phyloP scores from a whole-genome alignment of 2,888 invertebrate genomes.

The Diadromus collaris region DNA sequence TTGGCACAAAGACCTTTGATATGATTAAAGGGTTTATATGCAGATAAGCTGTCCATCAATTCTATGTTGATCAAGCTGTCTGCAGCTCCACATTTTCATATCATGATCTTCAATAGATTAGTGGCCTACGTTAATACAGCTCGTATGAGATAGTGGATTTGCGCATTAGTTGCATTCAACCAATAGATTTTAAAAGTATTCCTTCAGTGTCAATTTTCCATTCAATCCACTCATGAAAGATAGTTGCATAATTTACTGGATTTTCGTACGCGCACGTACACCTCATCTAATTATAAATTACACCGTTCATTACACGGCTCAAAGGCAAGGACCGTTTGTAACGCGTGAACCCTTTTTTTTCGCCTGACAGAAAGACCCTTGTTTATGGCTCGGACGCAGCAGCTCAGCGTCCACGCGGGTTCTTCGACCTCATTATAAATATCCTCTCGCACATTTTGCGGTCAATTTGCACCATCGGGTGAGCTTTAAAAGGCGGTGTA shows the following conservation, averaged over 20 bases:
- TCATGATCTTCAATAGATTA: not conserved
- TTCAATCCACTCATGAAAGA: not conserved
- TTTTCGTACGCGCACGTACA: not conserved
- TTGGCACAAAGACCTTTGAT: not conserved
- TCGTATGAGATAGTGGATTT: not conserved
- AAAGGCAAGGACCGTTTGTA: not conserved
- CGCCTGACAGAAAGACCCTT: not conserved
- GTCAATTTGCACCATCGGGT: slow-evolving; percentile 55
- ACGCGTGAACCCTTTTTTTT: not conserved
- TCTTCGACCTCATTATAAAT: slow-evolving; percentile 56
- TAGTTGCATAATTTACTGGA: not conserved
- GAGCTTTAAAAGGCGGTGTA: slow-evolving; percentile 57
- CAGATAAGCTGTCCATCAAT: not conserved
- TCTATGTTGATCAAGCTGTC: not conserved
- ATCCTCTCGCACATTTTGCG: slow-evolving; percentile 37
- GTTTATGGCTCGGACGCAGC: not conserved
- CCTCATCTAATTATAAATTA: not conserved
- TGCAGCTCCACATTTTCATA: not conserved
- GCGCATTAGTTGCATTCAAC: too few species aligned
- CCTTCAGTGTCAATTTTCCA: not conserved
- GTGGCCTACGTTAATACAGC: too few species aligned
- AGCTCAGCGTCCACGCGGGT: slow-evolving; percentile 17
- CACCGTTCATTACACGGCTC: not conserved
- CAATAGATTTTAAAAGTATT: not conserved
- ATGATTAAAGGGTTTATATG: not conserved